phyloP scores from a whole-genome alignment of 2,113 vertebrate species.

The Phyllopteryx taeniolatus region DNA sequence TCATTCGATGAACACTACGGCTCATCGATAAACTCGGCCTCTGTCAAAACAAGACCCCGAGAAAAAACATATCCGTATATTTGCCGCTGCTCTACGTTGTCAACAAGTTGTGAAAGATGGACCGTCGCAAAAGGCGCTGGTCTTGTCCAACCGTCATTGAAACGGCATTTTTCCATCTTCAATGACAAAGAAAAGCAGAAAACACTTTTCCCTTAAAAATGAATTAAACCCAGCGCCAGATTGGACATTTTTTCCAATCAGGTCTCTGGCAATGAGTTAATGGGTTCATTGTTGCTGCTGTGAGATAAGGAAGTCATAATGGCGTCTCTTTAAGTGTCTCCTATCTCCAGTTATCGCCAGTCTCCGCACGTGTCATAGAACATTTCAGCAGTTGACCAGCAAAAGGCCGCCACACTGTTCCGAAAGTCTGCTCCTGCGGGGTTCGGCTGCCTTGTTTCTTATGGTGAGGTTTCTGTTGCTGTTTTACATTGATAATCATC shows the following conservation, averaged over 20 bases:
- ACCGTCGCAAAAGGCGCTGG: background rate
- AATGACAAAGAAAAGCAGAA: background rate
- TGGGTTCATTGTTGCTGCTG: background rate
- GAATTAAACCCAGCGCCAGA: background rate
- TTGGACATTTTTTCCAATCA: conserved; percentile 1
- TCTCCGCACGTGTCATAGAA: conserved; percentile 7
- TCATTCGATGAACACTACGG: background rate
- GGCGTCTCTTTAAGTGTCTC: background rate
- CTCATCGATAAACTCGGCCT: background rate
- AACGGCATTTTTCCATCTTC: background rate
- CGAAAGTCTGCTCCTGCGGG: background rate
- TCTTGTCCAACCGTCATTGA: background rate
- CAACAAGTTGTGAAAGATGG: conserved; percentile 4
- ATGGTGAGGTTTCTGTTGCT: conserved; percentile 2
- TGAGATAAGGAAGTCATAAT: background rate
- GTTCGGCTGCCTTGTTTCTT: conserved; percentile 12
- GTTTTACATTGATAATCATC: conserved; percentile 11
- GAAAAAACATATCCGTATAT: too few species aligned
- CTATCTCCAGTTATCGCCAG: background rate
- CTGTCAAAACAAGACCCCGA: conserved; percentile 4
- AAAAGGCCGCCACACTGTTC: background rate
- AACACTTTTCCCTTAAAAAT: background rate
- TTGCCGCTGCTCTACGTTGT: background rate
- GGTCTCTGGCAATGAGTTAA: conserved; percentile 4
- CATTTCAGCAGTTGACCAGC: background rate